Evolutionary conservation across 92 coral and sea anemone genomes (phyloP), one percentile per base, ranked within the genome.

Genomic region (Galaxea fascicularis): DNA sequence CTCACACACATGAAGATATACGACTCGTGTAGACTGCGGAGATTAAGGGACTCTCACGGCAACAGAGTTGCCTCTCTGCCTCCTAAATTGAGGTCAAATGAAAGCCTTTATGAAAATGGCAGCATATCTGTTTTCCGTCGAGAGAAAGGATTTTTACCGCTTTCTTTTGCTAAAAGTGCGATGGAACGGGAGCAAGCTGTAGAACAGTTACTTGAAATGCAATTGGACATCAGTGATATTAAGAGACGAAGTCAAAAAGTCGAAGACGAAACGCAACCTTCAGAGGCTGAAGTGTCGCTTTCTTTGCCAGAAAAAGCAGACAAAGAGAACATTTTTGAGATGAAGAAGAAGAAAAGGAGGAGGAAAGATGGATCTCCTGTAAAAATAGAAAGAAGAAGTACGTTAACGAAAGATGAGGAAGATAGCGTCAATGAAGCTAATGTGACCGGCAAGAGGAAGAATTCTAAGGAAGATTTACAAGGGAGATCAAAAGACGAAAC

Each of bases 11-110:
- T 94, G 95, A 92, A 79, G 22, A 89, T 51, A 22, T 97, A 86
- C 60, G 96, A 95, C 59, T 60, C 82, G 28, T 97, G 98, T 69
- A 52, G n/a, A 20, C 68, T 27, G 27, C 80, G 89, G 45, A 86
- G 98, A 41, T 17, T 24, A 8, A 84, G 30, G n/a, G 99, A 97
- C 67, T 97, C 99, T 0, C 98, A 97, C 79, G 94, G 99, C 10
- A 89, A 89, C 77, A 60, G 24, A 0, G 74, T 95, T 3, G 62
- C 66, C 1, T 49, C 87, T 17, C 45, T 46, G 30, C 45, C 82
- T 10, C 78, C 77, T 24, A 16, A 68, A 45, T 26, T 53, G 7
- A 41, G 25, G 10, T 52, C 63, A 28, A 86, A 94, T 71, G 76
- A 76, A 22, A 85, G 88, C 45, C 85, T 94, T 20, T 94, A 89